phyloP scores from a whole-genome alignment of 2,888 invertebrate genomes.

The Lycia hirtaria region DNA sequence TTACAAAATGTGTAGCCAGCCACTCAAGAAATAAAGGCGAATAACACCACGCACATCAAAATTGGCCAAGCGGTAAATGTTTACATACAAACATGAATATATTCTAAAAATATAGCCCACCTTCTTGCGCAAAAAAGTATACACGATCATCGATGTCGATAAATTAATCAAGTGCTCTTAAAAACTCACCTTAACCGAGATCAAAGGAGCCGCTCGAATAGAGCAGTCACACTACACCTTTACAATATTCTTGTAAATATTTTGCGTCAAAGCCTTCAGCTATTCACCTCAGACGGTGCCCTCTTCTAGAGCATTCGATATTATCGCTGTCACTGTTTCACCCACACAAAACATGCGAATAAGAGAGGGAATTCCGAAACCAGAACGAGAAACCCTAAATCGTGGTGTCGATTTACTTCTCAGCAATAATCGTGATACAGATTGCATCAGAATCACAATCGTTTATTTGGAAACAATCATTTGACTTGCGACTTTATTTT shows the following conservation, averaged over 20 bases:
- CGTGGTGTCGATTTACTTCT: slow-evolving; percentile 1
- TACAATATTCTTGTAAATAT: slow-evolving; percentile 72
- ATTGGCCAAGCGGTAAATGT: too few relatives aligned
- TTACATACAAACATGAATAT: too few relatives aligned
- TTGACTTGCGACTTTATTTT: slow-evolving; percentile 50
- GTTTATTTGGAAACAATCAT: slow-evolving; percentile 62
- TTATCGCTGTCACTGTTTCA: background rate
- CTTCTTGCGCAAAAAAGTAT: too few relatives aligned
- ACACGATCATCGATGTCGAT: background rate
- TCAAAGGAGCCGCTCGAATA: slow-evolving; percentile 64
- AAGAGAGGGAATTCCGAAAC: background rate
- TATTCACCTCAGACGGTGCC: background rate
- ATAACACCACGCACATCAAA: too few relatives aligned
- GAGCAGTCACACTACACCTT: slow-evolving; percentile 52
- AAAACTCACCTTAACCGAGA: slow-evolving; percentile 58
- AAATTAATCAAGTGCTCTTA: slow-evolving; percentile 19
- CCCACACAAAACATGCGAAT: background rate
- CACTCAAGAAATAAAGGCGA: too few relatives aligned
- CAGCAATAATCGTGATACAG: slow-evolving; percentile 59
- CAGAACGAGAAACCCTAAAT: background rate
- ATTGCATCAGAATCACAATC: slow-evolving; percentile 63
- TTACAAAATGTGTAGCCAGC: too few relatives aligned
- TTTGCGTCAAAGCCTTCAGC: slow-evolving; percentile 64
- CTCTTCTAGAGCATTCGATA: background rate
- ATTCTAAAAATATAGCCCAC: too few relatives aligned